These are phyloP conservation scores for Musca domestica DNA, from an alignment of 1,140 invertebrate genomes.

Conservation along the genomic window DNA sequence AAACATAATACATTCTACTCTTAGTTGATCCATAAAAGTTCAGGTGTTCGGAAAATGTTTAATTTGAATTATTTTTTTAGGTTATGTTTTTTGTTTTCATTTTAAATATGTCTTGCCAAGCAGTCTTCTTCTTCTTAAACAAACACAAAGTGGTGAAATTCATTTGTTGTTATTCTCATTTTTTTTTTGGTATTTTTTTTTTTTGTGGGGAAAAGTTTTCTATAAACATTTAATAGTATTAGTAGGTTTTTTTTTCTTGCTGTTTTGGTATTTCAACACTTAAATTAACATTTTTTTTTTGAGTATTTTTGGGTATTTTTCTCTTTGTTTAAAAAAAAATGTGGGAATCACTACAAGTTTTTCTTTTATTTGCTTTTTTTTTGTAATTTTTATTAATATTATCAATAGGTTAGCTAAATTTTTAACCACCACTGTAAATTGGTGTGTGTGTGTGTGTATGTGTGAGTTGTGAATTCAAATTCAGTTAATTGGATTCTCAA, in stretches of 20 bases:
- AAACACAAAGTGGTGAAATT: slow-evolving; percentile 5
- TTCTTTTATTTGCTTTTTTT: neutral
- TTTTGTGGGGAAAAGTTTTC: neutral
- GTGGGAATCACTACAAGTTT: slow-evolving; percentile 15
- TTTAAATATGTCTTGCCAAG: slow-evolving; percentile 13
- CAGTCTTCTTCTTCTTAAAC: slow-evolving; percentile 7
- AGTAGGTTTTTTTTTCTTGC: neutral
- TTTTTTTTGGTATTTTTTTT: slow-evolving; percentile 1
- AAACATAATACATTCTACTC: slow-evolving; percentile 7
- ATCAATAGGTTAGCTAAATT: neutral
- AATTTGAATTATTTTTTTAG: slow-evolving; percentile 3
- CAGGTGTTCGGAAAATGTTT: slow-evolving; percentile 9
- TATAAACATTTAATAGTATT: neutral
- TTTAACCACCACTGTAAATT: neutral
- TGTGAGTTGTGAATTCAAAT: neutral
- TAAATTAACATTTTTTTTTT: slow-evolving; percentile 22
- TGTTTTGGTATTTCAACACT: neutral
- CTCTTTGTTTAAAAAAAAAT: slow-evolving; percentile 3
- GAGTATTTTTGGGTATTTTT: slow-evolving; percentile 8
- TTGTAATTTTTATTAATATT: neutral
- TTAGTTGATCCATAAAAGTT: slow-evolving; percentile 18
- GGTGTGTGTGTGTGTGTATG: no score
- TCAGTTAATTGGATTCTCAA: neutral
- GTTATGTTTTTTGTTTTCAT: neutral
- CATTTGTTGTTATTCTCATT: neutral